Base-by-base conservation (phyloP, 1,140 invertebrate genomes). In the Ylistrum balloti region DNA sequence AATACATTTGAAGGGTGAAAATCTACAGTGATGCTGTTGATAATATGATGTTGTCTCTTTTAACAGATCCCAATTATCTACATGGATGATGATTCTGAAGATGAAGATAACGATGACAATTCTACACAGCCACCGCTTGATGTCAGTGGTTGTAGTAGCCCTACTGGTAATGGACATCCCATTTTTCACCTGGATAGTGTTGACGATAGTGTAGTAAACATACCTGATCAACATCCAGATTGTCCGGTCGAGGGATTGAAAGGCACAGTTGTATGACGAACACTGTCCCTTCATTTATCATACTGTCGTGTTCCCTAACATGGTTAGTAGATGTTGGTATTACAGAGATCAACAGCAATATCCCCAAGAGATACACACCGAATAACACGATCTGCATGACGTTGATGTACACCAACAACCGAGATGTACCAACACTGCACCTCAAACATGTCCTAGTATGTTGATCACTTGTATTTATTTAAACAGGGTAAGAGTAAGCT, bases 41-140 rank as follows among this genome's bases (percentile, higher is more conserved):
- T n/a, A n/a, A n/a, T n/a, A n/a, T n/a, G n/a, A n/a, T n/a, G n/a
- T n/a, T n/a, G n/a, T 9, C 56, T n/a, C 5, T 74, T n/a, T 5
- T 20, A 56, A 20, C 56, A 74, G 56, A 74, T 74, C 11, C 56
- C 56, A 74, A 74, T 74, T 5, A 74, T 74, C 56, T 74, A 74
- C 56, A 74, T 74, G 56, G 56, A 74, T 28, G 56, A 74, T 74
- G 56, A 74, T n/a, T 74, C 56, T 5, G 56, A 74, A 9, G 56
- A 74, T 9, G 56, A 74, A 74, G n/a, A 74, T 74, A 74, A 74
- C 56, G 56, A 74, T 28, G n/a, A 74, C 22, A 28, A n/a, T 28
- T 28, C 56, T 28, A 7, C n/a, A 74, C 56, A 74, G 28, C 41
- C 41, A 13, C 41, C 41, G 17, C 22, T 3, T 9, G 56, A 74